Evolutionary conservation across 2,888 invertebrate species (phyloP).

Genomic region (Geotrupes spiniger): DNA sequence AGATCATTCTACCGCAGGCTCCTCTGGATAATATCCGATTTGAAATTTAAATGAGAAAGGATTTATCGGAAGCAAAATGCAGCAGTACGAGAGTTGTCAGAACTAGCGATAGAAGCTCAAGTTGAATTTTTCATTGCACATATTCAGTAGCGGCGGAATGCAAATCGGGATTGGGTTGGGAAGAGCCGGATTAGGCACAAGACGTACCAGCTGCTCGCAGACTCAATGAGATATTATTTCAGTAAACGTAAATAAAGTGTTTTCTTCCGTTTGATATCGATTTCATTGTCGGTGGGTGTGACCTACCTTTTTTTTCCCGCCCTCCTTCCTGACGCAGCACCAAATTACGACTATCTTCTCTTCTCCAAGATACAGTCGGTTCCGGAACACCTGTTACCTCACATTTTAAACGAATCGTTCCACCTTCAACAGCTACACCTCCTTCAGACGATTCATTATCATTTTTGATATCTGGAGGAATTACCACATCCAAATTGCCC

Average conservation of each 20-base stretch:
- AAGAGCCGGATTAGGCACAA: slow-evolving; percentile 39
- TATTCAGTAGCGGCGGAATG: slow-evolving; percentile 41
- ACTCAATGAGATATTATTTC: slow-evolving; percentile 39
- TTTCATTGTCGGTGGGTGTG: slow-evolving; percentile 25
- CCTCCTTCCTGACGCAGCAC: slow-evolving; percentile 70
- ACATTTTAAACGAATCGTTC: slow-evolving; percentile 72
- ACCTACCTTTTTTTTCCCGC: slow-evolving; percentile 67
- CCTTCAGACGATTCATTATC: slow-evolving; percentile 66
- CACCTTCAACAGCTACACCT: slow-evolving; percentile 76
- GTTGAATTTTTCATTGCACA: slow-evolving; percentile 47
- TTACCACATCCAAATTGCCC: slow-evolving; percentile 82
- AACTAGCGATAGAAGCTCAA: slow-evolving; percentile 43
- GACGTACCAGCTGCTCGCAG: slow-evolving; percentile 40
- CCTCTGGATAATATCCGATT: slow-evolving; percentile 44
- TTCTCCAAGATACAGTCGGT: slow-evolving; percentile 75
- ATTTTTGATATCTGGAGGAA: slow-evolving; percentile 83
- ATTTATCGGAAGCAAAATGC: slow-evolving; percentile 44
- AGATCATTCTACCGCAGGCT: slow-evolving; percentile 40
- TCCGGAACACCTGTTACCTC: slow-evolving; percentile 78
- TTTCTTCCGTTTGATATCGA: slow-evolving; percentile 35
- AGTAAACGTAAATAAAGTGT: slow-evolving; percentile 37
- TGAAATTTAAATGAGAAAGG: slow-evolving; percentile 47
- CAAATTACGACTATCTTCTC: slow-evolving; percentile 76
- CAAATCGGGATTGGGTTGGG: slow-evolving; percentile 38
- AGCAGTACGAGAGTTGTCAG: slow-evolving; percentile 42